Conservation (phyloP, 2,888 invertebrate species). For the Perithous albicinctus region DNA sequence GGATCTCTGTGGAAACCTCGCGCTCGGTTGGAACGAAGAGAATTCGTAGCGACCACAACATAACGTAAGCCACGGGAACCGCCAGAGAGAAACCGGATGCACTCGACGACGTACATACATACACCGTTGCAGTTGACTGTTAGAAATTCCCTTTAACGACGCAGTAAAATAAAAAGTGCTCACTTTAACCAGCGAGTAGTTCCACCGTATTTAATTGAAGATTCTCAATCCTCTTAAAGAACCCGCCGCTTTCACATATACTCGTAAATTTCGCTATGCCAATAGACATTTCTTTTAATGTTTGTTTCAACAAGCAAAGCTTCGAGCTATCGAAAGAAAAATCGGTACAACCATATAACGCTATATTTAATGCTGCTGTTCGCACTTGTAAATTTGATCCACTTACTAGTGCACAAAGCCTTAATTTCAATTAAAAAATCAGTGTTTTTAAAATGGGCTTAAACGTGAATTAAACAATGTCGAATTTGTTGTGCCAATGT, state of each 20-base stretch:
- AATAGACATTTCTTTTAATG: background rate
- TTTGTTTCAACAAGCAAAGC: background rate
- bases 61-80: background rate
- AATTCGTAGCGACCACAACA: constrained; percentile 21
- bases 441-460: no score
- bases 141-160: constrained; percentile 50
- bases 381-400: background rate
- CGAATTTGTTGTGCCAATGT: no score
- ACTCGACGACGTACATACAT: background rate
- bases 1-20: constrained; percentile 34
- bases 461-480: no score
- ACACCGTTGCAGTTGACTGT: constrained; percentile 18
- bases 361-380: constrained; percentile 19
- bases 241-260: background rate
- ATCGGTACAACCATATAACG: background rate
- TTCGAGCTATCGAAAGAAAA: constrained; percentile 6
- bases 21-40: constrained; percentile 20
- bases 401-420: no score
- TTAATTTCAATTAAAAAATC: no score
- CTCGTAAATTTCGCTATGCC: background rate
- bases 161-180: constrained; percentile 35
- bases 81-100: constrained; percentile 20
- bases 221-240: constrained; percentile 59
- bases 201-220: constrained; percentile 53
- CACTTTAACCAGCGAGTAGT: constrained; percentile 18